Evolutionary conservation across 1,140 invertebrate species (phyloP).

Genomic region (Periplaneta americana): DNA sequence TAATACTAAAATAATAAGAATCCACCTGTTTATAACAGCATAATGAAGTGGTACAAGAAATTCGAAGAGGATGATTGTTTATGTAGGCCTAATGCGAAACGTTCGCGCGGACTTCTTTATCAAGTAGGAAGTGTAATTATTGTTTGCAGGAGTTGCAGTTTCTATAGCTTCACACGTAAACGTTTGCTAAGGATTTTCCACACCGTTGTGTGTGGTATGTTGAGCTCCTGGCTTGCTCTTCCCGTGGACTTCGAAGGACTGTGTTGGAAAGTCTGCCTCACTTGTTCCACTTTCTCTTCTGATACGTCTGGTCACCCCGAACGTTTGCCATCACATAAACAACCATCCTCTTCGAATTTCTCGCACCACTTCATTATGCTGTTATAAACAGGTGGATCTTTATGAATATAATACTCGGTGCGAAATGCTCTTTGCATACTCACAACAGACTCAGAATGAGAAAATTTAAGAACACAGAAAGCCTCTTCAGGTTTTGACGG

Average conservation of each 20-base stretch:
- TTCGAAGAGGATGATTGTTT: background rate
- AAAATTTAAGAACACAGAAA: background rate
- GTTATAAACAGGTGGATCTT: background rate
- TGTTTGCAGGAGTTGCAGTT: too few relatives aligned
- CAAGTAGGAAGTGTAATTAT: too few relatives aligned
- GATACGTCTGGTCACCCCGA: background rate
- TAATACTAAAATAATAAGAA: background rate
- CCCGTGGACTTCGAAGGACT: background rate
- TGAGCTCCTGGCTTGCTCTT: too few relatives aligned
- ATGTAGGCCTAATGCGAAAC: background rate
- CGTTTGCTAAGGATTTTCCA: too few relatives aligned
- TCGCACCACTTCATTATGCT: slow-evolving; percentile 2
- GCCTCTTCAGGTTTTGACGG: background rate
- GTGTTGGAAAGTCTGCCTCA: background rate
- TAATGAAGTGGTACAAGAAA: background rate
- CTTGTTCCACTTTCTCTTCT: background rate
- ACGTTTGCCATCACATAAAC: background rate
- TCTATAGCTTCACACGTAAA: too few relatives aligned
- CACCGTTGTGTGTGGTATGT: too few relatives aligned
- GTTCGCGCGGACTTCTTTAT: background rate
- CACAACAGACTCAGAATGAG: background rate
- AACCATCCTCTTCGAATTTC: background rate
- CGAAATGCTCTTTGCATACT: too few relatives aligned
- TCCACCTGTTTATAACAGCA: background rate
- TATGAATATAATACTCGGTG: too few relatives aligned